These are phyloP conservation scores for Ptilonorhynchus violaceus DNA, from an alignment of 2,113 vertebrate species.

Conservation along the genomic window DNA sequence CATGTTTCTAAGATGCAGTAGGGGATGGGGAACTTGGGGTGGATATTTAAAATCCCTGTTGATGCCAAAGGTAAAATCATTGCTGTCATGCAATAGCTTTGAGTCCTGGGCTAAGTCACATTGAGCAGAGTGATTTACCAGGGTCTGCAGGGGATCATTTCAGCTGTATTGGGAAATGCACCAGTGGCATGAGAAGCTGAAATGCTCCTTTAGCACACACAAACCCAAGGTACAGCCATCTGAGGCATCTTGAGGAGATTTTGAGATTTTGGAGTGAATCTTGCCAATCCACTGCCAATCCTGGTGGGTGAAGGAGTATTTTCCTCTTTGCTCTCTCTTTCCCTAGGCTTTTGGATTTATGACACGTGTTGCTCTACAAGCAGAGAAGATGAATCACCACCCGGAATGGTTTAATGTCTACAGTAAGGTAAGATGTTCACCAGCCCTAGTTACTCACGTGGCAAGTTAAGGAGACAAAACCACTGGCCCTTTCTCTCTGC, in stretches of 20 bases:
- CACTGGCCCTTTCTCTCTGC: not conserved
- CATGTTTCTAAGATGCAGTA: fast-evolving
- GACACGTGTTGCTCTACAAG: constrained; percentile 93
- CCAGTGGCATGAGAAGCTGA: not conserved
- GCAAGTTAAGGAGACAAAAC: not conserved
- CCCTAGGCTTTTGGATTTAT: constrained; percentile 96
- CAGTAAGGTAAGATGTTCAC: constrained; percentile 86
- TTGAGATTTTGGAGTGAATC: not conserved
- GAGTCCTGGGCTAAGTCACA: not conserved
- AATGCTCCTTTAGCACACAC: not conserved
- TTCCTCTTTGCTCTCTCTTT: constrained; percentile 15
- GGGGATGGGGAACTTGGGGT: not conserved
- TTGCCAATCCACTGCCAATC: not conserved
- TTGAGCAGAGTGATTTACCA: not conserved
- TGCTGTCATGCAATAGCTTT: not conserved
- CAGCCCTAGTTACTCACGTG: not conserved
- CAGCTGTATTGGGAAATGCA: not conserved
- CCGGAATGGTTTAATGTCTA: constrained; percentile 98
- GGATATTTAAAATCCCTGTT: not conserved
- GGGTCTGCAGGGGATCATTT: not conserved
- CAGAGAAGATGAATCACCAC: constrained; percentile 99
- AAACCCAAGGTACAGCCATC: not conserved
- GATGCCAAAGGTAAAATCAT: not conserved
- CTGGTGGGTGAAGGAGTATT: not conserved
- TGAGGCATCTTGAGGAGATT: not conserved